Evolutionary conservation across 2,113 vertebrate genomes (phyloP).

Genomic region (Serilophus lunatus): DNA sequence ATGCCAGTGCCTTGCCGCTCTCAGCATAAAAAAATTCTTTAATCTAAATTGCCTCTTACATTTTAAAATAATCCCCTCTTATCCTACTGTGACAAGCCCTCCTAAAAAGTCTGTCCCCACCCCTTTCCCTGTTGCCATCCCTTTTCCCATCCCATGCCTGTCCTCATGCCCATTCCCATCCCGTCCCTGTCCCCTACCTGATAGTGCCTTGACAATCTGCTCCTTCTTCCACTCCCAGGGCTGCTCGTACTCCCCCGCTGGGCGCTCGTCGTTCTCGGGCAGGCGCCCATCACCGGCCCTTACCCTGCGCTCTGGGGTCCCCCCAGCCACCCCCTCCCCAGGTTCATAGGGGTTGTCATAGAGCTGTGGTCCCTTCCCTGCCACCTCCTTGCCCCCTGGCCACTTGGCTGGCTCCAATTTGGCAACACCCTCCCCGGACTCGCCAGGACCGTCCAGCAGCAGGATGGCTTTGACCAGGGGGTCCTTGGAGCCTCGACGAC

Average conservation of each 20-base stretch:
- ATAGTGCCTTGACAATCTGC: slow-evolving; percentile 81
- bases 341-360: slow-evolving; percentile 72
- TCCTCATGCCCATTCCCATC: not conserved
- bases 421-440: slow-evolving; percentile 47
- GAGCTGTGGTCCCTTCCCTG: slow-evolving; percentile 66
- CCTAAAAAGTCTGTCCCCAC: not conserved
- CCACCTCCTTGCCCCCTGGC: slow-evolving; percentile 41
- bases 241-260: slow-evolving; percentile 81
- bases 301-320: not conserved
- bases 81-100: not conserved
- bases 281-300: slow-evolving; percentile 48
- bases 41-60: not conserved
- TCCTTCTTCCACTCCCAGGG: slow-evolving; percentile 93
- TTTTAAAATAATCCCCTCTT: not conserved
- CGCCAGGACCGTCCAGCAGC: slow-evolving; percentile 73
- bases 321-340: not conserved
- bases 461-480: slow-evolving; percentile 86
- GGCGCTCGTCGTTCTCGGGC: slow-evolving; percentile 77
- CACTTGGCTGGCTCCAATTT: slow-evolving; percentile 41
- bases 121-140: not conserved
- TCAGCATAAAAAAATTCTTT: not conserved
- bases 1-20: not conserved
- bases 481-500: slow-evolving; percentile 90
- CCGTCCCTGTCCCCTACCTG: slow-evolving; percentile 70
- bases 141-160: not conserved